phyloP scores from a whole-genome alignment of 2,797 vertebrate genomes.

The Oryzias dopingdopingensis region DNA sequence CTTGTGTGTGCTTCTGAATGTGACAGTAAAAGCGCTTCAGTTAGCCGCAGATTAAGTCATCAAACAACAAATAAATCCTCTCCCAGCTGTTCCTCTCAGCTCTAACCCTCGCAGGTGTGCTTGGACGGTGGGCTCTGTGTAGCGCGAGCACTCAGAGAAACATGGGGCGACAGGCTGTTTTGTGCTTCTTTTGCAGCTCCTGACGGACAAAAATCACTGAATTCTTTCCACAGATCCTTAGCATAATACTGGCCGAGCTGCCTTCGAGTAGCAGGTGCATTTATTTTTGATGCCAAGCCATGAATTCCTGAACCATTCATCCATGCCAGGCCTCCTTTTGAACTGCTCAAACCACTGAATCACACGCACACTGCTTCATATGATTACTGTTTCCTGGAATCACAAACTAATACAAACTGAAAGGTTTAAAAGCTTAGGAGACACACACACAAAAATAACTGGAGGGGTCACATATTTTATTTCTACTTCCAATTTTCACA shows the following conservation, averaged over 20 bases:
- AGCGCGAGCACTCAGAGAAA: slow-evolving; percentile 31
- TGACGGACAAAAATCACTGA: slow-evolving; percentile 47
- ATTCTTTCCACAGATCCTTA: slow-evolving; percentile 66
- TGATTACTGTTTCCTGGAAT: slow-evolving; percentile 28
- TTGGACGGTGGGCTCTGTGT: slow-evolving; percentile 29
- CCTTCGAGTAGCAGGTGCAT: slow-evolving; percentile 55
- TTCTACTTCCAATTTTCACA: neutral
- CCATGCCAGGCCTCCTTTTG: slow-evolving; percentile 57
- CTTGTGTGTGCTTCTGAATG: slow-evolving; percentile 13
- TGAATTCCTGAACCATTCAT: slow-evolving; percentile 64
- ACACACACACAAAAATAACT: neutral
- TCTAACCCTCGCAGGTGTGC: slow-evolving; percentile 18
- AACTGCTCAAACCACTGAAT: slow-evolving; percentile 48
- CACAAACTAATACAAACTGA: neutral
- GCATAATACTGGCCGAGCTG: slow-evolving; percentile 49
- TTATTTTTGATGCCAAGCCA: slow-evolving; percentile 45
- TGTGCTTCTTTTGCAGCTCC: slow-evolving; percentile 31
- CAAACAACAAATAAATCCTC: slow-evolving; percentile 8
- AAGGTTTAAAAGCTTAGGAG: slow-evolving; percentile 16
- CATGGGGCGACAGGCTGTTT: slow-evolving; percentile 38
- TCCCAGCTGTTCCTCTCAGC: slow-evolving; percentile 8
- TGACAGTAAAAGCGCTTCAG: slow-evolving; percentile 13
- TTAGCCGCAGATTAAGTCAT: neutral
- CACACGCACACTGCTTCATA: slow-evolving; percentile 21
- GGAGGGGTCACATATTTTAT: neutral